phyloP scores from a whole-genome alignment of 2,888 invertebrate genomes.

The Buathra laborator region DNA sequence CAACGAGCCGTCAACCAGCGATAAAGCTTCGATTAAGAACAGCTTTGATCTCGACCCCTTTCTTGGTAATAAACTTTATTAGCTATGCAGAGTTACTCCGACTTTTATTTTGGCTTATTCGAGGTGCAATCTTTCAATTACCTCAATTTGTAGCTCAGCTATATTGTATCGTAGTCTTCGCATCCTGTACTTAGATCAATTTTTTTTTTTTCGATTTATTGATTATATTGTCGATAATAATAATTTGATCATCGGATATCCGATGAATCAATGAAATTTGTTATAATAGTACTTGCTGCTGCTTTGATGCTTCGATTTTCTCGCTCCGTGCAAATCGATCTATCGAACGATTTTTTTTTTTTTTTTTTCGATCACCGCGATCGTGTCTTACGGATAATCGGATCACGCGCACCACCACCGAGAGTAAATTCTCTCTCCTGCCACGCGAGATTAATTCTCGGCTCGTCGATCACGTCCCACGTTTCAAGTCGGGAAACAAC shows the following conservation, averaged over 20 bases:
- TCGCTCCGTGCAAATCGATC: slow-evolving; percentile 29
- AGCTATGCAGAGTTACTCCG: slow-evolving; percentile 19
- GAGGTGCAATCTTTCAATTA: neutral
- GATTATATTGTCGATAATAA: neutral
- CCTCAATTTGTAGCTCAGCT: neutral
- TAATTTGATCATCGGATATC: slow-evolving; percentile 20
- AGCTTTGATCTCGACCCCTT: slow-evolving; percentile 45
- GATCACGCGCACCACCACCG: slow-evolving; percentile 62
- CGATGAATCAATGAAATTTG: neutral
- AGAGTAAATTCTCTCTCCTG: slow-evolving; percentile 59
- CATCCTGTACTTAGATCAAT: neutral
- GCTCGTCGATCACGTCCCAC: slow-evolving; percentile 64
- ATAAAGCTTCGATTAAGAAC: slow-evolving; percentile 65
- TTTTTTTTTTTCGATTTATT: slow-evolving; percentile 12
- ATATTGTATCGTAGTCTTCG: neutral
- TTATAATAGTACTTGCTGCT: neutral
- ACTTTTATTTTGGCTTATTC: slow-evolving; percentile 6
- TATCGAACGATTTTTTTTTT: slow-evolving; percentile 20
- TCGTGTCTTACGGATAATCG: slow-evolving; percentile 63
- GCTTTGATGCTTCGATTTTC: slow-evolving; percentile 24
- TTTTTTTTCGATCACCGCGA: slow-evolving; percentile 54
- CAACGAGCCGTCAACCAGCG: slow-evolving; percentile 64
- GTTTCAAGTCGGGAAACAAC: slow-evolving; percentile 43
- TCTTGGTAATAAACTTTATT: slow-evolving; percentile 30
- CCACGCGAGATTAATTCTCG: slow-evolving; percentile 66